Evolutionary conservation across 1,140 invertebrate species (phyloP).

Genomic region (Caenorhabditis elegans): WBcel235 BX284606.5:2585001-2585500

Average conservation of each 20-base stretch:
- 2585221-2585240: too few species aligned
- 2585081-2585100: conserved; percentile 40
- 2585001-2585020: background rate
- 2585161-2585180: background rate
- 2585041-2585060: conserved; percentile 29
- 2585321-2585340: background rate
- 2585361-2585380: conserved; percentile 9
- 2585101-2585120: conserved; percentile 31
- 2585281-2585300: too few species aligned
- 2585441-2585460: background rate
- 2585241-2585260: too few species aligned
- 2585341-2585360: background rate
- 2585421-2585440: background rate
- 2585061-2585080: conserved; percentile 37
- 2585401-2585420: background rate
- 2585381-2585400: conserved; percentile 1
- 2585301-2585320: background rate
- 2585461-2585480: background rate
- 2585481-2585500: background rate
- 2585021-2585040: conserved; percentile 7
- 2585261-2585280: too few species aligned
- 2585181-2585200: background rate
- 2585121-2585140: conserved; percentile 41
- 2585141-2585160: conserved; percentile 19
- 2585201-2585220: too few species aligned